phyloP scores from a whole-genome alignment of 2,888 invertebrate species.

The Elegia similella region DNA sequence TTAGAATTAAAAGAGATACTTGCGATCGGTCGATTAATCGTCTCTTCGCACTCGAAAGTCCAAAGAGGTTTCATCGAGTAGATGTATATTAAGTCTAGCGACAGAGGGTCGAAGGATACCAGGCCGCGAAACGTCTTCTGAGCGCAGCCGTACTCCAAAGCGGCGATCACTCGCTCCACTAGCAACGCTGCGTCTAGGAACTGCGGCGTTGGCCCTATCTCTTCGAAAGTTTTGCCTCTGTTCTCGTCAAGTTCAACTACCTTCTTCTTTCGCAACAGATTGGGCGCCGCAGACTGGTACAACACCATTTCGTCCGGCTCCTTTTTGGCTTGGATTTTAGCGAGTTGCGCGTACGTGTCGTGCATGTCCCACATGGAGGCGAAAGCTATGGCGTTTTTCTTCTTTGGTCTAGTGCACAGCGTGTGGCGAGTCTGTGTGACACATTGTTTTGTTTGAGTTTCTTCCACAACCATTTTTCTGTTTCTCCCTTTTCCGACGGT shows the following conservation, averaged over 20 bases:
- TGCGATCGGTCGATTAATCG: slow-evolving; percentile 80
- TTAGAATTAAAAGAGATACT: slow-evolving; percentile 84
- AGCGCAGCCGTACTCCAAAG: slow-evolving; percentile 83
- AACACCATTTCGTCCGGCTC: slow-evolving; percentile 72
- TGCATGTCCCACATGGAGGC: slow-evolving; percentile 91
- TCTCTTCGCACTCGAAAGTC: slow-evolving; percentile 81
- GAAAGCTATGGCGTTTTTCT: slow-evolving; percentile 82
- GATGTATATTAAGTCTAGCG: slow-evolving; percentile 83
- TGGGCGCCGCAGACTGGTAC: slow-evolving; percentile 61
- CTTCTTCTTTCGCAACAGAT: slow-evolving; percentile 54
- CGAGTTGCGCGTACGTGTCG: slow-evolving; percentile 83
- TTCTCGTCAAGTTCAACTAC: slow-evolving; percentile 11
- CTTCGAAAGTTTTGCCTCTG: slow-evolving; percentile 49
- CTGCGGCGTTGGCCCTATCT: slow-evolving; percentile 47
- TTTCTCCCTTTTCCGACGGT: slow-evolving; percentile 85
- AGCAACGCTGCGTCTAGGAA: slow-evolving; percentile 85
- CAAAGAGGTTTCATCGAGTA: slow-evolving; percentile 86
- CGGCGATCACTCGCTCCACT: slow-evolving; percentile 87
- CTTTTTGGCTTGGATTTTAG: slow-evolving; percentile 44
- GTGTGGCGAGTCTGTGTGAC: slow-evolving; percentile 85
- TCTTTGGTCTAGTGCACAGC: slow-evolving; percentile 76
- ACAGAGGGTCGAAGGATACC: slow-evolving; percentile 81
- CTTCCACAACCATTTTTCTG: slow-evolving; percentile 84
- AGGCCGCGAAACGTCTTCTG: slow-evolving; percentile 88
- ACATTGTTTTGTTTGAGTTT: slow-evolving; percentile 85